phyloP scores from a whole-genome alignment of 2,113 vertebrate species.

The Petaurus breviceps region DNA sequence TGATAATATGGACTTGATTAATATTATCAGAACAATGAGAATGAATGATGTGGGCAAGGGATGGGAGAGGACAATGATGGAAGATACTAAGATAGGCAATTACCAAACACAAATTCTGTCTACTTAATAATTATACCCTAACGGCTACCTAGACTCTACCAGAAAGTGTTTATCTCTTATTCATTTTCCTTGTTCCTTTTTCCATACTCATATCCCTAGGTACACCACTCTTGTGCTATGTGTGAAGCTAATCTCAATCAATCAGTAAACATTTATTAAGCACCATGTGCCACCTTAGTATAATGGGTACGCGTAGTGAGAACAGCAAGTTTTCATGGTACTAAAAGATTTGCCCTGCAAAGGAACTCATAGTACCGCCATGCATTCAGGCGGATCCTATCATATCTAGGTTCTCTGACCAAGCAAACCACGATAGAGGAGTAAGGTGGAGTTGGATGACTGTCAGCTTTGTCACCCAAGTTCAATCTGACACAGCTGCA shows the following conservation, averaged over 20 bases:
- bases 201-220: background rate
- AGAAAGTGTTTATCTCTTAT: background rate
- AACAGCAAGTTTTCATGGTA: background rate
- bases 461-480: background rate
- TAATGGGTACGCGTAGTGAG: background rate
- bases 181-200: background rate
- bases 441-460: background rate
- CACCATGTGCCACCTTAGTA: background rate
- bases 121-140: background rate
- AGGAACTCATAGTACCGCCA: background rate
- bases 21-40: background rate
- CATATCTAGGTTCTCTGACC: background rate
- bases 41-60: background rate
- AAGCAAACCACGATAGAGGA: background rate
- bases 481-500: background rate
- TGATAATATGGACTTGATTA: background rate
- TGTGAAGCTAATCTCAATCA: background rate
- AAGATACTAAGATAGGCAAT: background rate
- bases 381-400: background rate
- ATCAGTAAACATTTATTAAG: background rate
- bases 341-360: background rate
- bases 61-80: background rate
- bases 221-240: background rate
- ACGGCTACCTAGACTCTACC: background rate
- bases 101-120: background rate